These are phyloP conservation scores for Coreius guichenoti DNA, from an alignment of 2,797 vertebrate species.

Conservation along the genomic window DNA sequence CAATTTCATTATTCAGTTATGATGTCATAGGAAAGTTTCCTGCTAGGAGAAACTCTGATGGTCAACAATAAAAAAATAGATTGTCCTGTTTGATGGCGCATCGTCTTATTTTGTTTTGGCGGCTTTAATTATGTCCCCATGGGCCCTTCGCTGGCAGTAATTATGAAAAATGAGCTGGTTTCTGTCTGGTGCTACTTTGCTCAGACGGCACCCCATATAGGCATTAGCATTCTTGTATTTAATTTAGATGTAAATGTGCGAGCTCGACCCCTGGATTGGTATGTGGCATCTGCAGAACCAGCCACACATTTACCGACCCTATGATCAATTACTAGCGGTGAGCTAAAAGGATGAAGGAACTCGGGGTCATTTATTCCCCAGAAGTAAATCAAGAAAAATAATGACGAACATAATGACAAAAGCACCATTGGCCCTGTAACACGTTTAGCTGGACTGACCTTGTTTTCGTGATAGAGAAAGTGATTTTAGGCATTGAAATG, in stretches of 20 bases:
- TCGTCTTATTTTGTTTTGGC: conserved; percentile 52
- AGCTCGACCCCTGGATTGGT: conserved; percentile 48
- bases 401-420: conserved; percentile 63
- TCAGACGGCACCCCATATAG: conserved; percentile 55
- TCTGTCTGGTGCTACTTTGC: conserved; percentile 57
- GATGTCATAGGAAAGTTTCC: conserved; percentile 13
- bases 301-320: conserved; percentile 60
- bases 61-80: no score
- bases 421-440: conserved; percentile 58
- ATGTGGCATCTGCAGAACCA: conserved; percentile 16
- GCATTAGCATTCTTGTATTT: conserved; percentile 62
- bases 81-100: conserved; percentile 64
- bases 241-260: conserved; percentile 62
- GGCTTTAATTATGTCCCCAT: conserved; percentile 76
- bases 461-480: conserved; percentile 41
- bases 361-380: conserved; percentile 69
- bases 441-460: conserved; percentile 60
- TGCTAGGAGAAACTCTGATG: conserved; percentile 33
- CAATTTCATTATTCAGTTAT: conserved; percentile 17
- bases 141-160: conserved; percentile 62
- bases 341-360: conserved; percentile 67
- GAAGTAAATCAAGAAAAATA: conserved; percentile 56
- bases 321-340: conserved; percentile 68
- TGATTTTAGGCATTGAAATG: conserved; percentile 40
- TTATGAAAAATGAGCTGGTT: conserved; percentile 61